A percentile compares a stretch with the other conserved stretches of the same genome.
These are phyloP conservation scores for Thamnophis sirtalis DNA, from an alignment of 2,113 vertebrate genomes.

Conservation along the genomic window DNA sequence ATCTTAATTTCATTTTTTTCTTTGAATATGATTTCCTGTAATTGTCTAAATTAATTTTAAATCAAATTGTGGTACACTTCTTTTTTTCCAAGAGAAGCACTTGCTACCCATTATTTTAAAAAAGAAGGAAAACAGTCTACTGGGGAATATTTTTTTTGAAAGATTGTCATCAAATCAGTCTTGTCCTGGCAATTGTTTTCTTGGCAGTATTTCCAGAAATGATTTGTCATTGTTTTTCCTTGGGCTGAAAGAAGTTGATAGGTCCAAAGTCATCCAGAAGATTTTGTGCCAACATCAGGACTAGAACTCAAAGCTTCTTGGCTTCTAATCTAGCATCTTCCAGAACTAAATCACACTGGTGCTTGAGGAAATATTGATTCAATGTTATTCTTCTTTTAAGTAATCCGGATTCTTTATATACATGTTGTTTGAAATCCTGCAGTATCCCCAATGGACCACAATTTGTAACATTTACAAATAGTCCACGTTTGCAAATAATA, in stretches of 20 bases:
- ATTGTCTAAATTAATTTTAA: conserved; percentile 56
- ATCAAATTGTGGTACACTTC: conserved; percentile 33
- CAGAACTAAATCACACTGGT: neutral
- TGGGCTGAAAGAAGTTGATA: neutral
- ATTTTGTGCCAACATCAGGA: neutral
- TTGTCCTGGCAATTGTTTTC: neutral
- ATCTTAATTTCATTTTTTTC: conserved; percentile 26
- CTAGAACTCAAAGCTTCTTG: neutral
- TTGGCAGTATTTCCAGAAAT: neutral
- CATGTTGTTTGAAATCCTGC: conserved; percentile 47
- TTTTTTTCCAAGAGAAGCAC: conserved; percentile 57
- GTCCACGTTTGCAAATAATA: neutral
- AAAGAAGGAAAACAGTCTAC: conserved; percentile 42
- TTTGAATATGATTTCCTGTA: conserved; percentile 21
- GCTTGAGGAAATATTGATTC: conserved; percentile 50
- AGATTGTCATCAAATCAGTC: neutral
- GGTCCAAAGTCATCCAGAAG: neutral
- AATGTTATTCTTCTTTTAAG: conserved; percentile 67
- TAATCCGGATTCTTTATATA: conserved; percentile 61
- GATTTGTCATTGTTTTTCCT: neutral
- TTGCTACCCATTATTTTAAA: conserved; percentile 56
- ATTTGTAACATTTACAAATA: conserved; percentile 39
- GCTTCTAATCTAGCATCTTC: neutral
- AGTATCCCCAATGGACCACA: conserved; percentile 43
- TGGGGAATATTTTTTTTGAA: conserved; percentile 36